Evolutionary conservation across 2,797 vertebrate species (phyloP).

Genomic region (Orientallactaga sibirica): DNA sequence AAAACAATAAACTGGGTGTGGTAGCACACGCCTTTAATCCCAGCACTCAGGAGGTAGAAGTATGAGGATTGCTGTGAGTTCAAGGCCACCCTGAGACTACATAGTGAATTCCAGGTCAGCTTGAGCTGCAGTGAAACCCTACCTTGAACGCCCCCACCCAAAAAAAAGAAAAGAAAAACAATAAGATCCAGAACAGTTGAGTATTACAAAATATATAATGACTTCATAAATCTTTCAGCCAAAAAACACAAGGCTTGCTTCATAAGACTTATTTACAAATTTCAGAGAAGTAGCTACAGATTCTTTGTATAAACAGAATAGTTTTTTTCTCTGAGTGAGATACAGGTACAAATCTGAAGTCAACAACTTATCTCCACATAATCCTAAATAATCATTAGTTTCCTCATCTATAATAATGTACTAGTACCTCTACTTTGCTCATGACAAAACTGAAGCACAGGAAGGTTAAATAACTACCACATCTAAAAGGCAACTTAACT

Average conservation of each 20-base stretch:
- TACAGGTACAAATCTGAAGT: conserved; percentile 39
- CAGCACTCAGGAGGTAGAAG: too few species aligned
- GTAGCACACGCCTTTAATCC: too few species aligned
- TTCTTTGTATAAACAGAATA: conserved; percentile 51
- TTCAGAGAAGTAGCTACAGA: conserved; percentile 29
- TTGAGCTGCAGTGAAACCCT: too few species aligned
- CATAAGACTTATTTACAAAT: conserved; percentile 29
- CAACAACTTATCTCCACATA: neutral
- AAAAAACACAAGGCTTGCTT: conserved; percentile 59
- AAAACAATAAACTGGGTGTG: neutral
- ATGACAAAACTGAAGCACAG: conserved; percentile 41
- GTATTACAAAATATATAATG: conserved; percentile 32
- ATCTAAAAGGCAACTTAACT: conserved; percentile 27
- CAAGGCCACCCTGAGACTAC: too few species aligned
- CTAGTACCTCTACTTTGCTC: conserved; percentile 3
- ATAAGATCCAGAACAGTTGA: neutral
- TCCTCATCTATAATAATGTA: conserved; percentile 17
- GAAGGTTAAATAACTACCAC: conserved; percentile 34
- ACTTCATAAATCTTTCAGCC: conserved; percentile 17
- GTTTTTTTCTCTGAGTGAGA: conserved; percentile 14
- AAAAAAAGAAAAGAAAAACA: neutral
- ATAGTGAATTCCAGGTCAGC: too few species aligned
- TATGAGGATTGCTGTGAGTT: too few species aligned
- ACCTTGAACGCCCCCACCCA: too few species aligned
- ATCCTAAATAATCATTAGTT: neutral